Percentiles rank a stretch among this genome's conserved stretches.
Evolutionary conservation across 2,888 invertebrate genomes (phyloP).

Genomic region (Ennomos erosarius): DNA sequence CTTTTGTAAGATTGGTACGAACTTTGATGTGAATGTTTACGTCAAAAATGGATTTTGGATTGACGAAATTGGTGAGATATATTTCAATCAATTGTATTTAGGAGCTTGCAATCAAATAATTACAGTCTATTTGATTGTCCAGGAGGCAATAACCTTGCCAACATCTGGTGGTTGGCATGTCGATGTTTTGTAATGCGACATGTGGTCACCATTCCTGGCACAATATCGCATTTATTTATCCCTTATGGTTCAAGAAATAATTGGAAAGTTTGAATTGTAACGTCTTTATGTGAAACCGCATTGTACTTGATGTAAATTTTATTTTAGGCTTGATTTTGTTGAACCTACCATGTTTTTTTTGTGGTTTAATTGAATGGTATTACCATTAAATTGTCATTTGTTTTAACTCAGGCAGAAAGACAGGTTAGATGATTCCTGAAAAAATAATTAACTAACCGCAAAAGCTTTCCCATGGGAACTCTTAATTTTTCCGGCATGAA

Average conservation of each 20-base stretch:
- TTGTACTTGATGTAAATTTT: no score
- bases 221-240: conserved; percentile 47
- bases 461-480: no score
- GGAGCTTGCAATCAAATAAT: conserved; percentile 34
- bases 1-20: conserved; percentile 22
- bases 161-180: conserved; percentile 76
- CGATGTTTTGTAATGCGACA: conserved; percentile 67
- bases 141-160: conserved; percentile 66
- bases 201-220: conserved; percentile 74
- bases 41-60: conserved; percentile 49
- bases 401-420: no score
- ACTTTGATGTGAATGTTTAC: conserved; percentile 30
- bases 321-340: no score
- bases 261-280: conserved; percentile 33
- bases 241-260: conserved; percentile 34
- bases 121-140: conserved; percentile 47
- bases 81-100: conserved; percentile 28
- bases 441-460: no score
- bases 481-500: no score
- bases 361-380: no score
- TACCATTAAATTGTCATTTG: no score
- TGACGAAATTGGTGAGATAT: conserved; percentile 57
- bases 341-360: no score
- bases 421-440: no score
- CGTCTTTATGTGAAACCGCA: conserved; percentile 15